A percentile compares a stretch with the other conserved stretches of the same genome.
Conservation (phyloP, 2,888 invertebrate species). For the Artemia sinica region DNA sequence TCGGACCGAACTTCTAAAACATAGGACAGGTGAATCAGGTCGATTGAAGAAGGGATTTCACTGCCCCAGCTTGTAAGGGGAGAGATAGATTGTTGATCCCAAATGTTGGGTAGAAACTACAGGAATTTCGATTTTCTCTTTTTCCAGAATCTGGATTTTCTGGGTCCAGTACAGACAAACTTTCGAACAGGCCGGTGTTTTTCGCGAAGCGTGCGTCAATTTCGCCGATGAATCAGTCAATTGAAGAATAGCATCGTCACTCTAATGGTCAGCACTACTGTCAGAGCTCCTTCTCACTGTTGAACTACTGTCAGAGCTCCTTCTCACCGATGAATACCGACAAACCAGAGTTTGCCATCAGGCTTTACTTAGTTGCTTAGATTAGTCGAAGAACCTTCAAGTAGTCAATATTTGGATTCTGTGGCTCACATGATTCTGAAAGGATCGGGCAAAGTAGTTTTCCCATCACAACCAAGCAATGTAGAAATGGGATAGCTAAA, state of each 20-base stretch:
- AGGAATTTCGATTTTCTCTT: not conserved
- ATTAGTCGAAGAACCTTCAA: no score
- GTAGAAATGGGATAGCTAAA: no score
- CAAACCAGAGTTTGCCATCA: not conserved
- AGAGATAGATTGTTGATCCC: not conserved
- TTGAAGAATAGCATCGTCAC: not conserved
- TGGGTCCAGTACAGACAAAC: not conserved
- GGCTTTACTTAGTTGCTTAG: no score
- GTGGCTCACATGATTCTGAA: no score
- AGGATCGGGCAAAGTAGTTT: no score
- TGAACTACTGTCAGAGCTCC: not conserved
- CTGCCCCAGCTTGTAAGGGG: not conserved
- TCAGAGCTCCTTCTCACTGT: not conserved
- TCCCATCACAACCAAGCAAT: no score
- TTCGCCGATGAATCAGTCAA: slow-evolving; percentile 6
- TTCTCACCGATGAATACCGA: not conserved
- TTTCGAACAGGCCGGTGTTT: slow-evolving; percentile 3
- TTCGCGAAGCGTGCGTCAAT: not conserved
- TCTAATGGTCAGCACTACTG: not conserved
- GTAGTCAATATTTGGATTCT: no score
- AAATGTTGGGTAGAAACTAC: not conserved
- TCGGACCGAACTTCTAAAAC: slow-evolving; percentile 10
- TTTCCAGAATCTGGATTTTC: not conserved
- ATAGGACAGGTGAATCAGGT: not conserved
- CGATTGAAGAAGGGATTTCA: not conserved